Base-by-base conservation (phyloP, 2,888 invertebrate genomes). In the Lasioglossum figueresi region DNA sequence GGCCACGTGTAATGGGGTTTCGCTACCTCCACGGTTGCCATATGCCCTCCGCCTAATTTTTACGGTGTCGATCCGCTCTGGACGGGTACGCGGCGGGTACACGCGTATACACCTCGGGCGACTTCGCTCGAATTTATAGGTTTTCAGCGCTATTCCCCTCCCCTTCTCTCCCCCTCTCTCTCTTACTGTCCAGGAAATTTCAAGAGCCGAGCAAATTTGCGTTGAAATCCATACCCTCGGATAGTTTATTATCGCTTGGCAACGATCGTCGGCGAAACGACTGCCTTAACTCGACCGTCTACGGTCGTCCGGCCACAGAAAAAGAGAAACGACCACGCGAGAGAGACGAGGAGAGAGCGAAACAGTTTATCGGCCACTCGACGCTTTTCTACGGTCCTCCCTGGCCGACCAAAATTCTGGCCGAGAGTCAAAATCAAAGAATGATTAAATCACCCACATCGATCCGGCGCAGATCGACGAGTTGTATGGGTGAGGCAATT, bases 41-140 rank as follows among this genome's bases (percentile, higher is more conserved):
- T 92, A 92, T 92, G 92, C 91, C 91, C 88, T 72, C 66, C 85
- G 86, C 83, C 92, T 91, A 90, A 92, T 91, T 92, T 91, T 91
- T 89, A 89, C 88, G 91, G 89, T 88, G 91, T 91, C 92, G 92
- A 91, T 83, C 87, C 84, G 79, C 80, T 80, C 83, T 76, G 37
- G 4, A 68, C 43, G 74, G 77, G 70, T 79, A 68, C 72, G 68
- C 68, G 12, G 68, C 40, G 70, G 37, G 76, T 79, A 75, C 70
- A 84, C 63, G 63, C 80, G 77, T 81, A 70, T 70, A 87, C 83
- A 90, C 90, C 90, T 84, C 90, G 87, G 88, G 88, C 88, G 82
- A 89, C 87, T 89, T 79, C 66, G 74, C 34, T 56, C 74, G 85
- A 86, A 90, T 90, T 90, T 90, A 90, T 90, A 80, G 90, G 83